Evolutionary conservation across 2,113 vertebrate species (phyloP).

Genomic region (Anhinga rufa): DNA sequence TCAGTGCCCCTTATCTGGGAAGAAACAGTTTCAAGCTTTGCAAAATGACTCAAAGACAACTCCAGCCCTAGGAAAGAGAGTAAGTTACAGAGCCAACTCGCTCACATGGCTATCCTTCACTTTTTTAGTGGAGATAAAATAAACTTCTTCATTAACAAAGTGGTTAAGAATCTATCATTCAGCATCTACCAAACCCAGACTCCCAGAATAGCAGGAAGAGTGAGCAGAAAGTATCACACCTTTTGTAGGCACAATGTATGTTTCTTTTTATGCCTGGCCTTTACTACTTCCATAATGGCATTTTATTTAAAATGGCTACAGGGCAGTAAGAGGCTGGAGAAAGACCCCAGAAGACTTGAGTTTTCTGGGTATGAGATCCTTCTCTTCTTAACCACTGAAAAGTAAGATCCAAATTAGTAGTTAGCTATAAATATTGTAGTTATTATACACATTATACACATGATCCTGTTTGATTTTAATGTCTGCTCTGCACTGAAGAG

Average conservation of each 20-base stretch:
- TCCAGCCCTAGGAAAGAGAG: neutral
- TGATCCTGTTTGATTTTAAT: neutral
- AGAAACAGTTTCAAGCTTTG: neutral
- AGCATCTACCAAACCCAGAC: neutral
- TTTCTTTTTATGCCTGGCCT: neutral
- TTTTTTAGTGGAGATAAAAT: neutral
- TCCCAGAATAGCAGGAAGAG: neutral
- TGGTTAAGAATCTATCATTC: neutral
- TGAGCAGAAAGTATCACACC: neutral
- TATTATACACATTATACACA: rapidly evolving
- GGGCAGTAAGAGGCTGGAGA: neutral
- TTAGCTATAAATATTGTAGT: neutral
- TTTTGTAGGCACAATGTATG: neutral
- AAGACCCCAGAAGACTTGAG: neutral
- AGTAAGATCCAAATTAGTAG: neutral
- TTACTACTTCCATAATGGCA: neutral
- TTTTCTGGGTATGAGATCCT: neutral
- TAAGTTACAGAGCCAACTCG: neutral
- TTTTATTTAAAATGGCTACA: neutral
- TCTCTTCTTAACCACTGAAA: neutral
- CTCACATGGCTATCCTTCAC: neutral
- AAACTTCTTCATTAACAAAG: neutral
- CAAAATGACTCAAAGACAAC: neutral
- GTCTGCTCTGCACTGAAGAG: neutral
- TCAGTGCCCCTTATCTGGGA: neutral